Conservation (phyloP, 2,113 vertebrate genomes). For the Spilogale gracilis region DNA sequence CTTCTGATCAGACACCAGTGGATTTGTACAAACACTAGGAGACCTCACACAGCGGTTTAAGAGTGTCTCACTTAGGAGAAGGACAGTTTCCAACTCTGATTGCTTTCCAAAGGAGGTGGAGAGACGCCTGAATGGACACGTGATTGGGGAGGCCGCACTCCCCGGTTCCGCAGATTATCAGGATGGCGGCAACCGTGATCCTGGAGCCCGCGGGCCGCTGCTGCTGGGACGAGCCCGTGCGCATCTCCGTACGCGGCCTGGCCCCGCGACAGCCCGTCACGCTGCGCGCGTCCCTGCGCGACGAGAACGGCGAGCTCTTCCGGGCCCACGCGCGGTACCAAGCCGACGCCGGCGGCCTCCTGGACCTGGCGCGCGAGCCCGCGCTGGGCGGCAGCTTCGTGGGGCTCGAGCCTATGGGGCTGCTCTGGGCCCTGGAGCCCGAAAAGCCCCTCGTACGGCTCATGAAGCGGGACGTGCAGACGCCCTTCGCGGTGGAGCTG, state of each 20-base stretch:
- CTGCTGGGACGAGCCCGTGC: slow-evolving; percentile 86
- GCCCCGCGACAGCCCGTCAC: slow-evolving; percentile 84
- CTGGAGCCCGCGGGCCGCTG: slow-evolving; percentile 79
- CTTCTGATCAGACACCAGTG: neutral
- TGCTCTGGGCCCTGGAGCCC: slow-evolving; percentile 87
- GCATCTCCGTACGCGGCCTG: slow-evolving; percentile 83
- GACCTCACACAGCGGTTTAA: neutral
- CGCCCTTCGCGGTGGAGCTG: slow-evolving; percentile 83
- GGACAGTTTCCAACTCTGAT: accelerated
- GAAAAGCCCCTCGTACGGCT: slow-evolving; percentile 78
- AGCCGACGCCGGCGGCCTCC: slow-evolving; percentile 70
- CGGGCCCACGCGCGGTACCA: neutral
- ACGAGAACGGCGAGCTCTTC: slow-evolving; percentile 52
- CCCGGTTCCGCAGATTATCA: accelerated
- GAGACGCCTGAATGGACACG: accelerated
- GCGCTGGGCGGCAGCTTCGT: slow-evolving; percentile 85
- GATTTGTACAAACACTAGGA: neutral
- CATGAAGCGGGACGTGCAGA: slow-evolving; percentile 86
- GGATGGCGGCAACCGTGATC: neutral
- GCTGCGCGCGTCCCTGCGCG: slow-evolving; percentile 79
- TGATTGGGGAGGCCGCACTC: accelerated
- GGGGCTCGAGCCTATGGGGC: slow-evolving; percentile 89
- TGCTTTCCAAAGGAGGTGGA: neutral
- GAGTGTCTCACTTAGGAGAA: accelerated
- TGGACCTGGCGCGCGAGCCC: slow-evolving; percentile 84